Percentiles rank a stretch among this genome's conserved stretches.
These are phyloP conservation scores for Sebastolobus altivelis DNA, from an alignment of 2,797 vertebrate species.

Conservation along the genomic window DNA sequence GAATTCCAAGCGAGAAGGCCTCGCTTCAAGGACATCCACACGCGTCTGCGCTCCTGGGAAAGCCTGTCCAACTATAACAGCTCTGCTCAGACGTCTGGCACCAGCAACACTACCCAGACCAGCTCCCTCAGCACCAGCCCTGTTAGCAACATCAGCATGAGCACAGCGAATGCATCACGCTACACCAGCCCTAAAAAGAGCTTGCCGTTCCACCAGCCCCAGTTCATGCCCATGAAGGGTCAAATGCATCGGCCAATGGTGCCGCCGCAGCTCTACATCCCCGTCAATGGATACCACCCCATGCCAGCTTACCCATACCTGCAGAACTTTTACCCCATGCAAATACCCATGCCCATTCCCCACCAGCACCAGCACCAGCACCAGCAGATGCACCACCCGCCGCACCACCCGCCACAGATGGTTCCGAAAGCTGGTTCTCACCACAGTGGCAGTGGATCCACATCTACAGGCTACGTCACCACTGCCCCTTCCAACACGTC, in stretches of 20 bases:
- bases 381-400: constrained; percentile 88
- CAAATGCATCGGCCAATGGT: constrained; percentile 92
- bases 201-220: constrained; percentile 91
- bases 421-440: constrained; percentile 92
- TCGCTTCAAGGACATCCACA: constrained; percentile 95
- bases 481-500: constrained; percentile 92
- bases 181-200: constrained; percentile 94
- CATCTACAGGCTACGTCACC: constrained; percentile 96
- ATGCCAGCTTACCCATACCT: constrained; percentile 94
- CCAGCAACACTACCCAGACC: constrained; percentile 96
- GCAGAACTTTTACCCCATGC: constrained; percentile 97
- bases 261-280: constrained; percentile 95
- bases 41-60: constrained; percentile 94
- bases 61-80: constrained; percentile 93
- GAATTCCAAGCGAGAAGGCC: constrained; percentile 94
- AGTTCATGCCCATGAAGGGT: constrained; percentile 94
- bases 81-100: constrained; percentile 94
- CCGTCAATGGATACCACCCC: constrained; percentile 96
- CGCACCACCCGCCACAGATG: constrained; percentile 83
- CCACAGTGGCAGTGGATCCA: constrained; percentile 96
- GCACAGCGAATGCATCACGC: constrained; percentile 84
- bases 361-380: constrained; percentile 87
- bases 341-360: constrained; percentile 94
- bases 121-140: constrained; percentile 98
- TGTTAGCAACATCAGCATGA: constrained; percentile 87